These are phyloP conservation scores for Erebia epiphron DNA, from an alignment of 2,888 invertebrate species.

Conservation along the genomic window DNA sequence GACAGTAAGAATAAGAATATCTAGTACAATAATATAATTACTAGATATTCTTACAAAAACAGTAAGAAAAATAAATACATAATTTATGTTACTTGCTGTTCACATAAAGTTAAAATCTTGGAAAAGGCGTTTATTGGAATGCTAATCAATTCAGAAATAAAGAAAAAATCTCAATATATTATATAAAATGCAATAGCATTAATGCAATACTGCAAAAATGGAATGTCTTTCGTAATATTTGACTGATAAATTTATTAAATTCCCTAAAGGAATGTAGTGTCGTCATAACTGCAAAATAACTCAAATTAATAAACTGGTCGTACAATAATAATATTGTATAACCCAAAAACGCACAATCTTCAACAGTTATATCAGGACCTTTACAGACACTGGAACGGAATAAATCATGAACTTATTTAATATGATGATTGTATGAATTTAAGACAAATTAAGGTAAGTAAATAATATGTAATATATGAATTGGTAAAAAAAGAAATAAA, in stretches of 20 bases:
- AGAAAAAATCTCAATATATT: conserved; percentile 6
- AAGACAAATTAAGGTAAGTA: neutral
- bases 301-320: no score
- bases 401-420: neutral
- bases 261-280: conserved; percentile 38
- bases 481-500: neutral
- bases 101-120: neutral
- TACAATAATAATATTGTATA: no score
- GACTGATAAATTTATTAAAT: conserved; percentile 27
- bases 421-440: neutral
- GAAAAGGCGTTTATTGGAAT: conserved; percentile 10
- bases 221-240: conserved; percentile 36
- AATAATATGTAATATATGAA: neutral
- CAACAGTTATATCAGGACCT: no score
- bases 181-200: conserved; percentile 33
- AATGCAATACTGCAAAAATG: conserved; percentile 39
- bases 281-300: neutral
- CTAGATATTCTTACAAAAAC: no score
- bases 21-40: neutral
- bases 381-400: no score
- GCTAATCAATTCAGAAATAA: conserved; percentile 14
- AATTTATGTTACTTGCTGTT: neutral
- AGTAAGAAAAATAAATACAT: neutral
- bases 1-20: conserved; percentile 11
- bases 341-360: no score